A percentile compares a stretch with the other conserved stretches of the same genome.
Conservation (phyloP, 2,113 vertebrate genomes). For the Sceloporus tristichus region DNA sequence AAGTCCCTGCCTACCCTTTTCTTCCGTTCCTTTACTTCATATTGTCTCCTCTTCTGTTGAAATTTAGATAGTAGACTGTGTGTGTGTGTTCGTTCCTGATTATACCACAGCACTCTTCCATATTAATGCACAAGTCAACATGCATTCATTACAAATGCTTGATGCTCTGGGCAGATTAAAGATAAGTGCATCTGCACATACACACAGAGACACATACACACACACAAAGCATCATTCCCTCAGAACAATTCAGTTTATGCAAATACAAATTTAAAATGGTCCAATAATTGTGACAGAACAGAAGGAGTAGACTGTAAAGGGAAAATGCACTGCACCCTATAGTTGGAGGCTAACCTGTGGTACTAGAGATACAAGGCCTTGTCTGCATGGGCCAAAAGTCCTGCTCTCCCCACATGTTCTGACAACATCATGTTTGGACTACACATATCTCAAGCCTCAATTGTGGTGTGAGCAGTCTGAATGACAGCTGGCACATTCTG, state of each 20-base stretch:
- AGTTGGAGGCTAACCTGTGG: not conserved
- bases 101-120: not conserved
- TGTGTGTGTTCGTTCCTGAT: not conserved
- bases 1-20: not conserved
- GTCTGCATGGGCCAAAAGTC: too few relatives aligned
- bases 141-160: not conserved
- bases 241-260: too few relatives aligned
- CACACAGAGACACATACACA: not conserved
- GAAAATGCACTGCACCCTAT: not conserved
- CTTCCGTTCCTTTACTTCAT: not conserved
- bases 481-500: too few relatives aligned
- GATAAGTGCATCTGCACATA: not conserved
- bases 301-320: too few relatives aligned
- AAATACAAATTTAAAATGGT: too few relatives aligned
- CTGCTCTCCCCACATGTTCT: too few relatives aligned
- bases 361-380: too few relatives aligned
- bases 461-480: too few relatives aligned
- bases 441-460: too few relatives aligned
- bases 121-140: not conserved
- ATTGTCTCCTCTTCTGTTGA: not conserved
- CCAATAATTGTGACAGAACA: too few relatives aligned
- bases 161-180: not conserved
- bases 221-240: not conserved
- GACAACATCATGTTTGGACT: too few relatives aligned
- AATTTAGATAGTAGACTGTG: not conserved